Conservation (phyloP, 2,113 vertebrate genomes). For the Dasyprocta punctata region DNA sequence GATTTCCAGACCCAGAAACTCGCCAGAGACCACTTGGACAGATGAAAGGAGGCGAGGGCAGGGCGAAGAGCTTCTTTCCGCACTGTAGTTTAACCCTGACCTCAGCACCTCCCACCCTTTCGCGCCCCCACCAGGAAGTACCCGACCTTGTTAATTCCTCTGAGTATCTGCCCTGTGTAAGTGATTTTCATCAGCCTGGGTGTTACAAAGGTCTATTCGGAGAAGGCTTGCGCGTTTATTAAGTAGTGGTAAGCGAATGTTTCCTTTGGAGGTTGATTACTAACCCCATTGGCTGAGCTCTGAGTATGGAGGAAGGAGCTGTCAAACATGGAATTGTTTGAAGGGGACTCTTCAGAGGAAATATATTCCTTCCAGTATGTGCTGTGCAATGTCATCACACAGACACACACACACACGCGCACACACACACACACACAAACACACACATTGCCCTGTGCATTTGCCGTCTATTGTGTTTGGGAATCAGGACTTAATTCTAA, state of each 20-base stretch:
- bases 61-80: neutral
- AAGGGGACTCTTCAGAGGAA: neutral
- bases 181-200: neutral
- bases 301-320: neutral
- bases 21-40: slow-evolving; percentile 1
- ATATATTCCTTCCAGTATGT: neutral
- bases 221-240: neutral
- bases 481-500: neutral
- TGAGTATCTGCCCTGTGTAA: neutral
- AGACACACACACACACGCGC: neutral
- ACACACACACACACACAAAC: neutral
- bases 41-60: neutral
- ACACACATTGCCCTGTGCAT: neutral
- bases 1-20: neutral
- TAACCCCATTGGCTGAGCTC: neutral
- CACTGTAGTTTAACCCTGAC: slow-evolving; percentile 70
- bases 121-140: slow-evolving; percentile 16
- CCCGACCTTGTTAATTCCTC: slow-evolving; percentile 60
- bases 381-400: neutral
- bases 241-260: neutral
- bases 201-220: neutral
- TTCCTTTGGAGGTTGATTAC: neutral
- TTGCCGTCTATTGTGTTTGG: neutral
- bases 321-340: neutral
- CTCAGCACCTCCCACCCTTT: slow-evolving; percentile 69